phyloP scores from a whole-genome alignment of 2,797 vertebrate genomes.

The Ispidina lecontei region DNA sequence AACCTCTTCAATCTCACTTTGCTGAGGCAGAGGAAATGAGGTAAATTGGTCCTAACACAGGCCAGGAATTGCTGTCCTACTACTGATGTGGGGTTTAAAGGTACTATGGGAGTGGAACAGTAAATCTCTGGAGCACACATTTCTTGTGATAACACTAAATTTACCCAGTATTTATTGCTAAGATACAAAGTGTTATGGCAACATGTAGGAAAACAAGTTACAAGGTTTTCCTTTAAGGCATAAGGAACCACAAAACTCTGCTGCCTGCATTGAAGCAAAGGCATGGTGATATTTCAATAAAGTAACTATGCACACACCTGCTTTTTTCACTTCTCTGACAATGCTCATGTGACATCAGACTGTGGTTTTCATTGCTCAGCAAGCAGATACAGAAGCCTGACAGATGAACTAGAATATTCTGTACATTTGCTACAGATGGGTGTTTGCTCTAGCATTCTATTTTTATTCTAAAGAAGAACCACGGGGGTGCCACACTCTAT shows the following conservation, averaged over 20 bases:
- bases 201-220: slow-evolving; percentile 61
- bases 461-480: not conserved
- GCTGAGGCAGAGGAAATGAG: slow-evolving; percentile 55
- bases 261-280: slow-evolving; percentile 20
- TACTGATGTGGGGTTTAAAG: slow-evolving; percentile 18
- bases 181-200: slow-evolving; percentile 67
- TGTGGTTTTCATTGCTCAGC: not conserved
- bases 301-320: not conserved
- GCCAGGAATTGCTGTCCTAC: slow-evolving; percentile 50
- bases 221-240: slow-evolving; percentile 48
- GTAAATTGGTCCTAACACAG: slow-evolving; percentile 38
- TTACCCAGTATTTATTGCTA: slow-evolving; percentile 58
- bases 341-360: not conserved
- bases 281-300: not conserved
- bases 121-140: slow-evolving; percentile 49
- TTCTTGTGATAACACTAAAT: slow-evolving; percentile 55
- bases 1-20: slow-evolving; percentile 62
- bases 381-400: not conserved
- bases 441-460: not conserved
- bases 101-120: slow-evolving; percentile 30
- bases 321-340: not conserved
- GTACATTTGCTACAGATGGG: not conserved
- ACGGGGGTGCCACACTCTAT: fast-evolving
- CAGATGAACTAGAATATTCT: not conserved
- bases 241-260: not conserved